Conservation (phyloP, 2,113 vertebrate species). For the Calypte anna region DNA sequence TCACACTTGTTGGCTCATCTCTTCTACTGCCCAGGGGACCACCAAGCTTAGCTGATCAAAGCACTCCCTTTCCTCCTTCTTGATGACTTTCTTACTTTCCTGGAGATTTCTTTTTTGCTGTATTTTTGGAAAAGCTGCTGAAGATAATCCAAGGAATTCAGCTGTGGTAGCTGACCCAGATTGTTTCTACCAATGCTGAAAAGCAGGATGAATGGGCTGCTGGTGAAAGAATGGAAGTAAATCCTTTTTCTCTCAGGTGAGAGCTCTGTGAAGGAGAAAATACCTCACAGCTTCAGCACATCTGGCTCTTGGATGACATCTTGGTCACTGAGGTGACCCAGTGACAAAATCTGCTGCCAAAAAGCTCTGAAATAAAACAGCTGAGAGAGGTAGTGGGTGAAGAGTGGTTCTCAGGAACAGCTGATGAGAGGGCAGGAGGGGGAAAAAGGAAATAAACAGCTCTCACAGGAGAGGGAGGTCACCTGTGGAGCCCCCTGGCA, state of each 20-base stretch:
- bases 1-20: not conserved
- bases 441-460: not conserved
- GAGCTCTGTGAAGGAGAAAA: not conserved
- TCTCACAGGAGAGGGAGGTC: not conserved
- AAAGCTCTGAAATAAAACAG: not conserved
- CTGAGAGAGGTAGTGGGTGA: not conserved
- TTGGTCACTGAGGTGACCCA: not conserved
- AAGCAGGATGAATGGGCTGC: not conserved
- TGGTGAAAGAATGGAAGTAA: not conserved
- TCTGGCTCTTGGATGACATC: not conserved
- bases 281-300: not conserved
- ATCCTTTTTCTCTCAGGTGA: not conserved
- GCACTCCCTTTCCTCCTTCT: not conserved
- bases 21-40: not conserved
- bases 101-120: not conserved
- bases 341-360: not conserved
- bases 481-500: not conserved
- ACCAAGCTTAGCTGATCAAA: not conserved
- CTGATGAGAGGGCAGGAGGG: not conserved
- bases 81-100: not conserved
- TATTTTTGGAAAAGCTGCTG: not conserved
- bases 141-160: not conserved
- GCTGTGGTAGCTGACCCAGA: not conserved
- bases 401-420: not conserved
- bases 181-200: not conserved